phyloP scores from a whole-genome alignment of 2,113 vertebrate genomes.

The Odontophorus gujanensis region DNA sequence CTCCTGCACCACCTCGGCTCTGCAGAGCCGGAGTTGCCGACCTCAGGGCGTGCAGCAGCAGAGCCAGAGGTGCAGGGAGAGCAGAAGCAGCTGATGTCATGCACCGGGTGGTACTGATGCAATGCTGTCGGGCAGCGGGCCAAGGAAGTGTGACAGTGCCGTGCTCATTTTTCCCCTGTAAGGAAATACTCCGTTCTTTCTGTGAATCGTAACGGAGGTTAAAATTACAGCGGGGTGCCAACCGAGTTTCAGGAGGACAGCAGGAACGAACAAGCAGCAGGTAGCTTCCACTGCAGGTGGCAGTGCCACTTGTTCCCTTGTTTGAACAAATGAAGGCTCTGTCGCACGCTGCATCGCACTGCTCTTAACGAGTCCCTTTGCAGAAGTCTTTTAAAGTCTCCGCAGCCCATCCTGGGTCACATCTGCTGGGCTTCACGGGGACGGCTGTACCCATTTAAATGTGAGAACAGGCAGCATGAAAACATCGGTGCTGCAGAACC shows the following conservation, averaged over 20 bases:
- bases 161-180: not conserved
- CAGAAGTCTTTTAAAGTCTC: fast-evolving
- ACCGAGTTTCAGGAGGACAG: not conserved
- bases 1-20: not conserved
- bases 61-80: not conserved
- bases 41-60: not conserved
- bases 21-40: not conserved
- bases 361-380: fast-evolving
- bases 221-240: not conserved
- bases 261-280: fast-evolving
- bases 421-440: fast-evolving
- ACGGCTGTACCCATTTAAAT: fast-evolving
- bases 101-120: not conserved
- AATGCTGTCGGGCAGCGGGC: not conserved
- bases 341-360: fast-evolving
- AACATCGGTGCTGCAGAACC: fast-evolving
- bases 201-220: not conserved
- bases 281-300: not conserved
- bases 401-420: fast-evolving
- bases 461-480: fast-evolving
- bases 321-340: not conserved
- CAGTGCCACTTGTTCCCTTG: not conserved
- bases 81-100: not conserved
- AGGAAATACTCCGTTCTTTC: not conserved
- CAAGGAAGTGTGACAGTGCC: not conserved